Conservation (phyloP, 2,797 vertebrate species). For the Sphenodon punctatus region DNA sequence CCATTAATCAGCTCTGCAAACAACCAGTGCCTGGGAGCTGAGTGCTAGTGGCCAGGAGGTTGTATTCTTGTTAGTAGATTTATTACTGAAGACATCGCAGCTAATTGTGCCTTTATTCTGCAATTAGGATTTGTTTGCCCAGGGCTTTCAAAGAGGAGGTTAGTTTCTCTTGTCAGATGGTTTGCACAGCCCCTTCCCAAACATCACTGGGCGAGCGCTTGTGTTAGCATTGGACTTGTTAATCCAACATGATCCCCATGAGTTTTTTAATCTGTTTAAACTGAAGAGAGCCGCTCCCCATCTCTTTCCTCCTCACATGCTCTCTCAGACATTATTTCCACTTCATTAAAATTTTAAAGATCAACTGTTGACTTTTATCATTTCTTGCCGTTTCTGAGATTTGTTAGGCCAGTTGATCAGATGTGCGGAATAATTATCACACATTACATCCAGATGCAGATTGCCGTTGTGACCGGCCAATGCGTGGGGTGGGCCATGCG, state of each 20-base stretch:
- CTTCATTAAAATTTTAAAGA: constrained; percentile 36
- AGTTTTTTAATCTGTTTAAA: constrained; percentile 16
- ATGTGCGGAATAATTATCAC: neutral
- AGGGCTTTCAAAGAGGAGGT: constrained; percentile 75
- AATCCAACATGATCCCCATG: neutral
- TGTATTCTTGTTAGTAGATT: constrained; percentile 75
- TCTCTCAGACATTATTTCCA: neutral
- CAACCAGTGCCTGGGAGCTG: constrained; percentile 31
- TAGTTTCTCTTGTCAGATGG: neutral
- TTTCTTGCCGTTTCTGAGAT: neutral
- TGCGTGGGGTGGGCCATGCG: no score
- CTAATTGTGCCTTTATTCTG: constrained; percentile 94
- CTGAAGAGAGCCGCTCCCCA: neutral
- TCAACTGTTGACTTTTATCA: constrained; percentile 18
- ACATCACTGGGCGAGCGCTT: neutral
- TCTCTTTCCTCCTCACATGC: neutral
- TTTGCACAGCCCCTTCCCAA: constrained; percentile 9
- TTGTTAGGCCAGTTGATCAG: neutral
- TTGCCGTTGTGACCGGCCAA: neutral
- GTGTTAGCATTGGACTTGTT: neutral
- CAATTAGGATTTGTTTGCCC: constrained; percentile 88
- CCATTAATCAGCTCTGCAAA: constrained; percentile 71
- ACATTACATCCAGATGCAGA: neutral
- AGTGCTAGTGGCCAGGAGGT: constrained; percentile 54
- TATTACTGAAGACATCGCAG: constrained; percentile 76